Base-by-base conservation (phyloP, 2,888 invertebrate genomes). In the Melolontha melolontha region DNA sequence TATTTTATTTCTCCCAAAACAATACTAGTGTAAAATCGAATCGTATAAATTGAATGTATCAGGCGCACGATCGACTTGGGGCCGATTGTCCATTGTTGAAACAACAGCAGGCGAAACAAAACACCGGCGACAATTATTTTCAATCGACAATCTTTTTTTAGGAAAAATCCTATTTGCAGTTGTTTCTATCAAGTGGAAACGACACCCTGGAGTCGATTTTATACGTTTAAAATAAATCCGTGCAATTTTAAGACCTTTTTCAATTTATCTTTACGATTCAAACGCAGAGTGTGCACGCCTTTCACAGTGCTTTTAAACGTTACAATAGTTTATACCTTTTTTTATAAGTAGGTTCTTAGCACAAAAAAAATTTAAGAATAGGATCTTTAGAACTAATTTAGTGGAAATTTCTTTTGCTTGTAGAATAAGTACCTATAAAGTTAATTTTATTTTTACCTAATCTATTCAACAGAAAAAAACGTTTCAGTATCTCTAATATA, bases 61-160 rank as follows among this genome's bases (percentile, higher is more conserved):
- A 75, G 75, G 72, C 69, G 75, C 81, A 83, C 82, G 82, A 82
- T 71, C 80, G 75, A 73, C 81, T 71, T 78, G 83, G 82, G 83
- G 80, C 77, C 82, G 77, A 82, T 82, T 78, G 73, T 74, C 73
- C 72, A 75, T 76, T 73, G 71, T 76, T 71, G 76, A 75, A 78
- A 78, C 79, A 78, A 77, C 77, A 78, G 74, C 75, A 77, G 76
- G 75, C 77, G 75, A 77, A 76, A 76, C 77, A 78, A 79, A 80
- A 80, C 78, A 78, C 77, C 78, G 78, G 78, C 77, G 82, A 82
- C 83, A 83, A 82, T 83, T 82, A 83, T 83, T 83, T 83, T 83
- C 81, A 82, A 82, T 82, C 81, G 81, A 16, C 59, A 55, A 51
- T 65, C 57, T 76, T 77, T 76, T 75, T 74, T 70, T 64, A 50